These are phyloP conservation scores for Homalodisca vitripennis DNA, from an alignment of 1,140 invertebrate species.

Conservation along the genomic window DNA sequence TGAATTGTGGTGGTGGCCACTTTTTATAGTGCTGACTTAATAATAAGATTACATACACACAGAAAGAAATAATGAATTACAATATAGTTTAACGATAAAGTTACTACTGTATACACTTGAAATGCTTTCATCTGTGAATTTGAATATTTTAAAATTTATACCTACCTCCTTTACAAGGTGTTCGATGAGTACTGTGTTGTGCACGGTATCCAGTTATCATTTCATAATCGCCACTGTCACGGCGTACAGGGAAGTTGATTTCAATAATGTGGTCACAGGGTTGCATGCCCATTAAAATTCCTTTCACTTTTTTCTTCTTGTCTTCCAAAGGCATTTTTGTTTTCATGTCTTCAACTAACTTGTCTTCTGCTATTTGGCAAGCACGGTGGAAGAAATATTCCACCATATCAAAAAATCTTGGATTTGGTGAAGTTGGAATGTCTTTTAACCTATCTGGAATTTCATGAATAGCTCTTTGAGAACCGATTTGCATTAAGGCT, in stretches of 20 bases:
- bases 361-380: constrained; percentile 85
- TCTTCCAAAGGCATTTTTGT: constrained; percentile 76
- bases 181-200: constrained; percentile 96
- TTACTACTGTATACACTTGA: no score
- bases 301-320: constrained; percentile 86
- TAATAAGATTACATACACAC: no score
- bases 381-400: constrained; percentile 93
- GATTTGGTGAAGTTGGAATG: constrained; percentile 74
- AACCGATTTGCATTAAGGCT: background rate
- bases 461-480: constrained; percentile 54
- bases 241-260: constrained; percentile 90
- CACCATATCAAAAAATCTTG: constrained; percentile 93
- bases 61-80: no score
- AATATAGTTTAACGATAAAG: no score
- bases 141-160: no score
- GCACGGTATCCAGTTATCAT: constrained; percentile 97
- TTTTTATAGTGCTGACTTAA: no score
- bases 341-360: constrained; percentile 85
- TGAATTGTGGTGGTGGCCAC: no score
- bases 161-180: constrained; percentile 96
- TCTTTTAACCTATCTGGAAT: constrained; percentile 83
- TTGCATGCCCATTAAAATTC: constrained; percentile 91
- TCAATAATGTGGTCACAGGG: constrained; percentile 94
- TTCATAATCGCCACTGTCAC: constrained; percentile 95
- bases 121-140: no score